Base-by-base conservation (phyloP, 1,140 invertebrate genomes). In the Thereuonema tuberculata region DNA sequence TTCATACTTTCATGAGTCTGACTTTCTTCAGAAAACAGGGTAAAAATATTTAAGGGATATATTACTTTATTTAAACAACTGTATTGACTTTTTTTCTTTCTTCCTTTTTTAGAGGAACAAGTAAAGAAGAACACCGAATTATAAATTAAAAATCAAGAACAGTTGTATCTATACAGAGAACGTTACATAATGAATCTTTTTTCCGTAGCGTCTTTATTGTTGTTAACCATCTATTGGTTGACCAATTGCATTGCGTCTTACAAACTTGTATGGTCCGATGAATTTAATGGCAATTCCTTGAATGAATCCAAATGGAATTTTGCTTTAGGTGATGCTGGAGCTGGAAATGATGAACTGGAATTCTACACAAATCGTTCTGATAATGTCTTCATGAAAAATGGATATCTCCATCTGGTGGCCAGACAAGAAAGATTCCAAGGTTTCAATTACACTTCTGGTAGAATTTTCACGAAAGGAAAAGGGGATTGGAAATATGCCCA, bases 181-280 rank as follows among this genome's bases (percentile, higher is more conserved):
- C n/a, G n/a, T n/a, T n/a, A n/a, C n/a, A n/a, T n/a, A n/a, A n/a
- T n/a, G n/a, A n/a, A n/a, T n/a, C n/a, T n/a, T n/a, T n/a, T n/a
- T n/a, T n/a, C n/a, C n/a, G n/a, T n/a, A n/a, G n/a, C n/a, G n/a
- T n/a, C n/a, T n/a, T n/a, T n/a, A n/a, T n/a, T n/a, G n/a, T n/a
- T n/a, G n/a, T n/a, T n/a, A n/a, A n/a, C n/a, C n/a, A n/a, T n/a
- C n/a, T n/a, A n/a, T n/a, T n/a, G n/a, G n/a, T n/a, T n/a, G n/a
- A n/a, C n/a, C n/a, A n/a, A n/a, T n/a, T n/a, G n/a, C 31, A 37
- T 17, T 17, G 31, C 31, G 31, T 5, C 31, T 17, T 9, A 37
- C 17, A 14, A 53, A 20, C 47, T 59, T 14, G 37, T 64, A 21
- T 64, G 63, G 63, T 55, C 52, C 9, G 61, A 63, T 53, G 61